phyloP scores from a whole-genome alignment of 2,113 vertebrate species.

The Pachyramphus minor region DNA sequence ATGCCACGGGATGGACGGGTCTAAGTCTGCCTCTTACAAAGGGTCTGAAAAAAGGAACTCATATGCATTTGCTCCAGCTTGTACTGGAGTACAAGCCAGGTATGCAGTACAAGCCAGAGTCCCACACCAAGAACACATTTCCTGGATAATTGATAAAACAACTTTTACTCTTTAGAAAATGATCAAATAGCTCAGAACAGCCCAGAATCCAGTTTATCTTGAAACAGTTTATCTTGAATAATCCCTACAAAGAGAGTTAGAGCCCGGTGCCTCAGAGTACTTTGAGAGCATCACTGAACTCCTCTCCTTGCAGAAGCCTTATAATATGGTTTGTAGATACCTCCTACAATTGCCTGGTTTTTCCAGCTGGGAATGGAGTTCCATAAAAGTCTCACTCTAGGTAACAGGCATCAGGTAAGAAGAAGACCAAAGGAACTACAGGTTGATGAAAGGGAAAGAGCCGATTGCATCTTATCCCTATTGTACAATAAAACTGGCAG shows the following conservation, averaged over 20 bases:
- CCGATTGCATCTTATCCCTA: not conserved
- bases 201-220: not conserved
- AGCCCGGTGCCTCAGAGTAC: not conserved
- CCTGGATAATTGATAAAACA: not conserved
- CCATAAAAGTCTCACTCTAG: not conserved
- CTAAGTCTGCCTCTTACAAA: not conserved
- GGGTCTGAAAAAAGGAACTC: not conserved
- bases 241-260: not conserved
- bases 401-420: not conserved
- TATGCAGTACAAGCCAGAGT: not conserved
- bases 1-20: rapidly evolving
- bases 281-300: not conserved
- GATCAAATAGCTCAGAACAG: not conserved
- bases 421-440: not conserved
- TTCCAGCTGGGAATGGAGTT: not conserved
- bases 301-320: not conserved
- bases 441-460: not conserved
- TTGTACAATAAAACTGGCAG: not conserved
- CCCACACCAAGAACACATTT: not conserved
- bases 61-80: not conserved
- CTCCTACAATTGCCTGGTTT: not conserved
- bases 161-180: not conserved
- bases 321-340: not conserved
- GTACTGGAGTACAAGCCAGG: not conserved
- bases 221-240: not conserved